Conservation (phyloP, 2,888 invertebrate species). For the Leptinotarsa haldemani region DNA sequence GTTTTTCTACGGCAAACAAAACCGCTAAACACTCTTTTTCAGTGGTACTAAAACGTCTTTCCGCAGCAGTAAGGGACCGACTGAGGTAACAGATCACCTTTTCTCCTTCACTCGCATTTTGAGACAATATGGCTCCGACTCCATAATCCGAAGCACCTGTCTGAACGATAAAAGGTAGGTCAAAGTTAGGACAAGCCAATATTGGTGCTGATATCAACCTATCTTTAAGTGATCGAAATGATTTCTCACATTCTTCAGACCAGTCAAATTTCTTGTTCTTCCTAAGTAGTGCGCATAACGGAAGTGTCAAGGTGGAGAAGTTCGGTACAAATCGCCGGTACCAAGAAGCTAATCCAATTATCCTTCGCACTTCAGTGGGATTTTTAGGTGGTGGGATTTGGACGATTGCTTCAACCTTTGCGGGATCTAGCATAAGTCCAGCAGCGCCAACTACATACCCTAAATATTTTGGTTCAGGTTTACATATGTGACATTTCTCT, state of each 20-base stretch:
- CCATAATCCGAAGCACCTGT: background rate
- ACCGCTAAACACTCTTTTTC: slow-evolving; percentile 7
- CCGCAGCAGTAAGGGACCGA: slow-evolving; percentile 4
- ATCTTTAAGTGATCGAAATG: slow-evolving; percentile 1
- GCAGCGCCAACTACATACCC: slow-evolving; percentile 36
- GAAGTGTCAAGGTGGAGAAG: too few relatives aligned
- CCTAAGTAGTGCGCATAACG: background rate
- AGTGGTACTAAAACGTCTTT: background rate
- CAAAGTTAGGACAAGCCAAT: slow-evolving; percentile 29
- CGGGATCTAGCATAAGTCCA: slow-evolving; percentile 34
- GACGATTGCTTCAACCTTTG: slow-evolving; percentile 31
- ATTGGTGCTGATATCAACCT: background rate
- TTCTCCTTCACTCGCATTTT: slow-evolving; percentile 4
- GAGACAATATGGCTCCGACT: background rate
- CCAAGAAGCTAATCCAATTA: slow-evolving; percentile 28
- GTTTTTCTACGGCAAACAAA: background rate
- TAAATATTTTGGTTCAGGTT: slow-evolving; percentile 31
- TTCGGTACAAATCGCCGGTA: slow-evolving; percentile 30
- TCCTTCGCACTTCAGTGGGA: slow-evolving; percentile 20
- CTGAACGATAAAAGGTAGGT: slow-evolving; percentile 24
- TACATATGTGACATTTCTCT: slow-evolving; percentile 35
- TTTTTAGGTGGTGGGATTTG: slow-evolving; percentile 20
- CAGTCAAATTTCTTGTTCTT: slow-evolving; percentile 9
- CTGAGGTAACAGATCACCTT: background rate
- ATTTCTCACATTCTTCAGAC: background rate